phyloP scores from a whole-genome alignment of 2,113 vertebrate genomes.

The Embiotoca jacksoni region DNA sequence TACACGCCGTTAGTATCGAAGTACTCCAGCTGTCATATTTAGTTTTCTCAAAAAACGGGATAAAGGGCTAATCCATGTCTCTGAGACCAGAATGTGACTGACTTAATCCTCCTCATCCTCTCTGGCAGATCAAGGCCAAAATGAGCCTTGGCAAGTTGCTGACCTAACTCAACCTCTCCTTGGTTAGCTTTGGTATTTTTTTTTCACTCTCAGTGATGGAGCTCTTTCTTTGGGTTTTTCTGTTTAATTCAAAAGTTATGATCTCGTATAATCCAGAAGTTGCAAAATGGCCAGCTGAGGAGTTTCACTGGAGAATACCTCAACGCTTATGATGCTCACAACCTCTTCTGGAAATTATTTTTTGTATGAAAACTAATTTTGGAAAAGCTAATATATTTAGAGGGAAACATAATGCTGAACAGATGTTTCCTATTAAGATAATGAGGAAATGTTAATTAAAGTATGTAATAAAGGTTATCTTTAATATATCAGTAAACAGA shows the following conservation, averaged over 20 bases:
- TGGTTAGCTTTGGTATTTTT: background rate
- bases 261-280: background rate
- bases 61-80: background rate
- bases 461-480: too few species aligned
- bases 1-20: background rate
- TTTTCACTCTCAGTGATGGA: background rate
- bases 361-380: too few species aligned
- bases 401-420: too few species aligned
- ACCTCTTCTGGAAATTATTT: too few species aligned
- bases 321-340: too few species aligned
- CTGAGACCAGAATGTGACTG: slow-evolving; percentile 1
- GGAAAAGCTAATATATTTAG: too few species aligned
- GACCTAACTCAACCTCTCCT: too few species aligned
- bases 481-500: too few species aligned
- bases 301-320: too few species aligned
- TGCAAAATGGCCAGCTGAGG: background rate
- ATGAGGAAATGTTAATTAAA: too few species aligned
- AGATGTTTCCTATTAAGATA: too few species aligned
- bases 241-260: background rate
- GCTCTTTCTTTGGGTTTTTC: background rate
- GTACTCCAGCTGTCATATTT: background rate
- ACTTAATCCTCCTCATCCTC: background rate
- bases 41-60: background rate
- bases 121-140: background rate
- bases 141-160: background rate